phyloP scores from a whole-genome alignment of 2,888 invertebrate genomes.

The Zeuzera pyrina region DNA sequence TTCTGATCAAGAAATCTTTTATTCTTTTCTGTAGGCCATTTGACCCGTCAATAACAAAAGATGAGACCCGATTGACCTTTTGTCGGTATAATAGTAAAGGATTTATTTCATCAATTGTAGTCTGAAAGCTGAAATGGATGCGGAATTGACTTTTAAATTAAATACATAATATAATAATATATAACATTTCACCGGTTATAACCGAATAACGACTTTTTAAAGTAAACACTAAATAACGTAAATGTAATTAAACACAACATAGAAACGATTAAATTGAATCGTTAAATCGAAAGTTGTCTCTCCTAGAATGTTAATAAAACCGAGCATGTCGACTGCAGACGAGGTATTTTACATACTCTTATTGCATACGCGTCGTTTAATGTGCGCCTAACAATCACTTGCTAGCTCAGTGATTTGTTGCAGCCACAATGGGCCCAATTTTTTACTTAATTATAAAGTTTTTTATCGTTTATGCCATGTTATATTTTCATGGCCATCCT shows the following conservation, averaged over 20 bases:
- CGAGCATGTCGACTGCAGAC: constrained; percentile 23
- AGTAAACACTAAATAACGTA: no score
- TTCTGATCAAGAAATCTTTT: constrained; percentile 31
- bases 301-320: constrained; percentile 26
- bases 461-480: no score
- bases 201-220: no score
- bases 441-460: no score
- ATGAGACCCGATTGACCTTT: constrained; percentile 35
- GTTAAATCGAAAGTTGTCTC: constrained; percentile 17
- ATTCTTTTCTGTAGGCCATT: constrained; percentile 38
- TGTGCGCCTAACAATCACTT: constrained; percentile 44
- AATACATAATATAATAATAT: no score
- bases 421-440: constrained; percentile 24
- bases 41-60: constrained; percentile 48
- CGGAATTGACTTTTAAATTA: no score
- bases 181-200: no score
- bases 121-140: no score
- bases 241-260: constrained; percentile 6
- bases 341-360: constrained; percentile 34
- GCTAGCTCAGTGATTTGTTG: constrained; percentile 27
- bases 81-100: constrained; percentile 38
- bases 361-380: constrained; percentile 37
- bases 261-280: constrained; percentile 7
- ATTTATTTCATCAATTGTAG: constrained; percentile 50
- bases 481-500: no score